Evolutionary conservation across 2,888 invertebrate genomes (phyloP), one percentile per base, ranked within the genome.

Genomic region (Acleris cristana): DNA sequence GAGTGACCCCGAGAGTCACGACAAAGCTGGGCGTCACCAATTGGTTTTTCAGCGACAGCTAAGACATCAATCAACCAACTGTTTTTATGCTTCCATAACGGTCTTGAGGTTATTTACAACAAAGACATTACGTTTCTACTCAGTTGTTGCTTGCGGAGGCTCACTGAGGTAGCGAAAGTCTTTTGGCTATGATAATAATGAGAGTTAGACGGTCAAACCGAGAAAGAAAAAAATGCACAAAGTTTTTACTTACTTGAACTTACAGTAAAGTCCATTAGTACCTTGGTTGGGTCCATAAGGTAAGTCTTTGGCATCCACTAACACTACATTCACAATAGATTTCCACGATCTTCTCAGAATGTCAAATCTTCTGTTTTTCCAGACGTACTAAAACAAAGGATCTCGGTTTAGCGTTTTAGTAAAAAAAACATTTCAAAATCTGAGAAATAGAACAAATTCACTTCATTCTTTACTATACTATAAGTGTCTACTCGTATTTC

Each of bases 221-320:
- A 16, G 16, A 14, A 45, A 48, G 1, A 48, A 48, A 18, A 2
- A 48, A 8, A n/a, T 48, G 16, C 45, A 8, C 6, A 18, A 6
- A n/a, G 16, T n/a, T n/a, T 45, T 6, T 53, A 80, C 88, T 85
- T 74, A 91, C 92, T 83, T 89, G 73, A 92, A 89, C 81, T 92
- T 92, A 80, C 92, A 92, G 77, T 91, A 92, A 12, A 92, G 78
- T 60, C 83, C 84, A 71, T 85, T 89, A 51, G 83, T 71, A 48
- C 80, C 84, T n/a, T 77, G 84, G 1, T 76, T 72, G 34, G 88
- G 82, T 55, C 81, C 82, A 49, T 87, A 85, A 21, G 86, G 92
- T 64, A 89, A 80, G 75, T 90, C 87, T 75, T 86, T 88, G 65
- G 90, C 89, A 76, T 92, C 92, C 51, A 92, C 86, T 52, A 92